phyloP scores from a whole-genome alignment of 2,888 invertebrate genomes.

The Drosophila neutralis region DNA sequence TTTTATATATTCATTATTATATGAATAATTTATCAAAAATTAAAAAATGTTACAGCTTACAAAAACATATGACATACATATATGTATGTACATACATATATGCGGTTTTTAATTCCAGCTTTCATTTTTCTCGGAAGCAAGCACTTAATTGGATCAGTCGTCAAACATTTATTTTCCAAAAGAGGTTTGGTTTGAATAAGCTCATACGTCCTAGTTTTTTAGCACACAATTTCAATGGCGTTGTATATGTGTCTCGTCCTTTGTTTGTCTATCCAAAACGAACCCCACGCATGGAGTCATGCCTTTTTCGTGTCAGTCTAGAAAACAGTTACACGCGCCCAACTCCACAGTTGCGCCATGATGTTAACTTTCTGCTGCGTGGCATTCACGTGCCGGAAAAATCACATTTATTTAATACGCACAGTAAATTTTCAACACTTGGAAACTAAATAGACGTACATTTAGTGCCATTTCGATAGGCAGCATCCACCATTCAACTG shows the following conservation, averaged over 20 bases:
- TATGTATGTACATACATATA: too few species aligned
- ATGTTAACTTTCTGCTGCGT: conserved; percentile 26
- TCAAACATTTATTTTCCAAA: background rate
- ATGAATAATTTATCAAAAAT: too few species aligned
- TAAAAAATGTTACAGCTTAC: too few species aligned
- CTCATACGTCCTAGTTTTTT: background rate
- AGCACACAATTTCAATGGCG: conserved; percentile 1
- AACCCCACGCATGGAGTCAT: background rate
- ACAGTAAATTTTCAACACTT: conserved; percentile 77
- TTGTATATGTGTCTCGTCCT: background rate
- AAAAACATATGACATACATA: too few species aligned
- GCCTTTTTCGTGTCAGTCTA: conserved; percentile 16
- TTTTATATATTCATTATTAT: too few species aligned
- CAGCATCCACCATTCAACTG: conserved; percentile 13
- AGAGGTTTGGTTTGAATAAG: background rate
- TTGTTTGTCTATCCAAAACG: background rate
- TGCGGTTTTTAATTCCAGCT: too few species aligned
- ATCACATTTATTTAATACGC: conserved; percentile 77
- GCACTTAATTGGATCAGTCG: background rate
- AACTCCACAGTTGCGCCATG: conserved; percentile 15
- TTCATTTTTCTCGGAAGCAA: background rate
- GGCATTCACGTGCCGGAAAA: conserved; percentile 73
- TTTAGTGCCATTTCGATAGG: conserved; percentile 71
- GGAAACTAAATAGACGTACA: conserved; percentile 76
- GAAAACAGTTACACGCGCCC: conserved; percentile 1